These are phyloP conservation scores for Brassicogethes aeneus DNA, from an alignment of 2,888 invertebrate genomes.

Conservation along the genomic window DNA sequence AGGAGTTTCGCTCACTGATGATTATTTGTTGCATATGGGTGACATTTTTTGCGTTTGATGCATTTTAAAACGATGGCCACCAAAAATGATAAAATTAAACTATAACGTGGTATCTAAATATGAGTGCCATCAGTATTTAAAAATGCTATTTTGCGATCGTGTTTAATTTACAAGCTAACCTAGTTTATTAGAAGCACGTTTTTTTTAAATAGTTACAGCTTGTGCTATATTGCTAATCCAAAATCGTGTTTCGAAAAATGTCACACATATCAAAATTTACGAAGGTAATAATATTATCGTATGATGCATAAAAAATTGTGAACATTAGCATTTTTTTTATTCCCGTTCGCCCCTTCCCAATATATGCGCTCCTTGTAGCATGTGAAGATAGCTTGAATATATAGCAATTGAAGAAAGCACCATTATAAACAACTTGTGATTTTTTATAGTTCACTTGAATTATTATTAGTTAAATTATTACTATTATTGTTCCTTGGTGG, in stretches of 20 bases:
- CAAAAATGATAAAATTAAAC: slow-evolving; percentile 10
- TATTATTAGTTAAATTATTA: slow-evolving; percentile 16
- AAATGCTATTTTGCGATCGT: slow-evolving; percentile 19
- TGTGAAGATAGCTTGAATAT: slow-evolving; percentile 43
- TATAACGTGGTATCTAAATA: slow-evolving; percentile 12
- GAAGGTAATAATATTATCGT: slow-evolving; percentile 33
- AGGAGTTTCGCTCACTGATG: slow-evolving; percentile 2
- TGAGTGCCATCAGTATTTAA: slow-evolving; percentile 19
- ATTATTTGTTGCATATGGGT: slow-evolving; percentile 28
- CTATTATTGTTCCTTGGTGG: slow-evolving; percentile 26
- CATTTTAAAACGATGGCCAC: slow-evolving; percentile 19
- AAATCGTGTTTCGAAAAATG: slow-evolving; percentile 28
- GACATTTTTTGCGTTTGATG: slow-evolving; percentile 30
- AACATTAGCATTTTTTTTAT: slow-evolving; percentile 25
- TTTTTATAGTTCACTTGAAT: slow-evolving; percentile 29
- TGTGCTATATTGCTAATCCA: slow-evolving; percentile 17
- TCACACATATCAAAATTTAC: slow-evolving; percentile 34
- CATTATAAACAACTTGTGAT: slow-evolving; percentile 34
- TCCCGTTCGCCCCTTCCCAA: slow-evolving; percentile 41
- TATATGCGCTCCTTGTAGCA: slow-evolving; percentile 41
- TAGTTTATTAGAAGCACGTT: slow-evolving; percentile 21
- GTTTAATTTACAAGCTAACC: slow-evolving; percentile 15
- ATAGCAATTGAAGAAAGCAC: slow-evolving; percentile 43
- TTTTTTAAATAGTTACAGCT: slow-evolving; percentile 18
- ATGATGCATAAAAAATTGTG: slow-evolving; percentile 41